Conservation (phyloP, 2,888 invertebrate species). For the Tribolium freemani region DNA sequence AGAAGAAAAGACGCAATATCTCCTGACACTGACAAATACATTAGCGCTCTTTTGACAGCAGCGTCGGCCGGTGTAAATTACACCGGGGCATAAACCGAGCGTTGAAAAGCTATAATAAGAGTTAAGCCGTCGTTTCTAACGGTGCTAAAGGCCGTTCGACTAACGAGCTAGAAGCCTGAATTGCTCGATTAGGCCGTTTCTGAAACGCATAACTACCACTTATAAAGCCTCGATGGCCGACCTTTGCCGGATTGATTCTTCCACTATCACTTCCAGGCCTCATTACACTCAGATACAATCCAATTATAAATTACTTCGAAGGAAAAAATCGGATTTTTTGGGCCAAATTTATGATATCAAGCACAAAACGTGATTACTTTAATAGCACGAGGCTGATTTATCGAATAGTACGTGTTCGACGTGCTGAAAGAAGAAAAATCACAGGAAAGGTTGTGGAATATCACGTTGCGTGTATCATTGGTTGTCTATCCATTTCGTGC, state of each 20-base stretch:
- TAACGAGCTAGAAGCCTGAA: constrained; percentile 49
- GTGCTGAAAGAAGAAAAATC: neutral
- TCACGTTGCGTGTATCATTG: neutral
- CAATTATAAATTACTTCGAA: neutral
- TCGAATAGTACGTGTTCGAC: constrained; percentile 6
- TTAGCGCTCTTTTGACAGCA: constrained; percentile 22
- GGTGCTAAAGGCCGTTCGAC: constrained; percentile 44
- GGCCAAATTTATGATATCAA: constrained; percentile 22
- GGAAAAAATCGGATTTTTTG: neutral
- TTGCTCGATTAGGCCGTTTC: constrained; percentile 48
- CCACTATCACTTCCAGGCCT: constrained; percentile 4
- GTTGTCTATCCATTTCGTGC: neutral
- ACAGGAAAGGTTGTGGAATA: neutral
- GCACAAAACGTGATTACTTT: constrained; percentile 32
- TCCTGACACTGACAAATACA: constrained; percentile 37
- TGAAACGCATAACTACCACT: constrained; percentile 46
- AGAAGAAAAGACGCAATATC: constrained; percentile 19
- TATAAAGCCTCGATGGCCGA: constrained; percentile 44
- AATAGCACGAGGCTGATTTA: constrained; percentile 30
- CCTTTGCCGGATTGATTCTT: constrained; percentile 48
- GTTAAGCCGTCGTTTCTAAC: constrained; percentile 46
- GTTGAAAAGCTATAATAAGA: constrained; percentile 46
- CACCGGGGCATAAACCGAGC: constrained; percentile 1
- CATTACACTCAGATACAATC: neutral
- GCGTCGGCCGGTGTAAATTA: constrained; percentile 15